Conservation (phyloP, 1,140 invertebrate genomes). For the Lepidurus arcticus region DNA sequence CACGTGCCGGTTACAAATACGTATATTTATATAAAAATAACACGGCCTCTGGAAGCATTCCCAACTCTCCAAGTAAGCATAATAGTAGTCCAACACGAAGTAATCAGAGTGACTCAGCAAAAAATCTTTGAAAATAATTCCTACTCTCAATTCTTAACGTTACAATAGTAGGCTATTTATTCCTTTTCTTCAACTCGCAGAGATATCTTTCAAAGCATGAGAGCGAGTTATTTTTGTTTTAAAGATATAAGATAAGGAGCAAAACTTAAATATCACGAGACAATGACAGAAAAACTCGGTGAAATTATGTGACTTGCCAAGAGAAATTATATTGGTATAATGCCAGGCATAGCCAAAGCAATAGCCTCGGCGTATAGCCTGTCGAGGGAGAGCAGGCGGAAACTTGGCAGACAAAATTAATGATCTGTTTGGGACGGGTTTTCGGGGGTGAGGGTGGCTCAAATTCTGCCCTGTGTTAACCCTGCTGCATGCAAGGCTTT, state of each 20-base stretch:
- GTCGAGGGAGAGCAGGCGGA: not conserved
- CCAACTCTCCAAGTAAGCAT: not conserved
- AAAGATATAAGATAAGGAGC: not conserved
- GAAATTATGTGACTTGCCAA: not conserved
- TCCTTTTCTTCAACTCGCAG: not conserved
- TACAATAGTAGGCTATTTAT: not conserved
- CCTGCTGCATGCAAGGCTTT: not conserved
- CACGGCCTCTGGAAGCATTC: not conserved
- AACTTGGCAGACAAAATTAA: slow-evolving; percentile 14
- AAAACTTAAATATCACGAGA: too few relatives aligned
- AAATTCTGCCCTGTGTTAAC: not conserved
- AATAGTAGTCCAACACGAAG: not conserved
- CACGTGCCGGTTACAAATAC: slow-evolving; percentile 7
- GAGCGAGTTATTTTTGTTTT: not conserved
- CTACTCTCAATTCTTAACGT: not conserved
- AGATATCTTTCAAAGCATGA: not conserved
- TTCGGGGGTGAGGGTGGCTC: not conserved
- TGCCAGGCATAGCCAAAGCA: not conserved
- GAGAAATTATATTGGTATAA: slow-evolving; percentile 9
- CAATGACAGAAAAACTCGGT: not conserved
- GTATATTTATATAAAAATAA: not conserved
- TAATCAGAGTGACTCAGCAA: not conserved
- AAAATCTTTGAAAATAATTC: not conserved
- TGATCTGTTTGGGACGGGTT: slow-evolving; percentile 10
- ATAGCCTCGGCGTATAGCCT: not conserved